Percentiles rank a stretch among this genome's conserved stretches.
These are phyloP conservation scores for Encarsia formosa DNA, from an alignment of 2,888 invertebrate genomes.

Conservation along the genomic window DNA sequence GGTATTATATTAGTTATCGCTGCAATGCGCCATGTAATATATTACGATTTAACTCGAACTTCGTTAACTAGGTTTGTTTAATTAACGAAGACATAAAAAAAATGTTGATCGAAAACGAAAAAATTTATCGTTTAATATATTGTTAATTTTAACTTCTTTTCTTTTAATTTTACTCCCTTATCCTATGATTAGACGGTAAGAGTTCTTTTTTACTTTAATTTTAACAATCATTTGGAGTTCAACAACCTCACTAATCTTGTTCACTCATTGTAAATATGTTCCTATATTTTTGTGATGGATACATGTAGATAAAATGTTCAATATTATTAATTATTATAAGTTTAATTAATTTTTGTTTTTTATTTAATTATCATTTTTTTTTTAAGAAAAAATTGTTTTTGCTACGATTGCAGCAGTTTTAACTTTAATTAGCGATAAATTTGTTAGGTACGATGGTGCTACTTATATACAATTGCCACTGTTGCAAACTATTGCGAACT, in stretches of 20 bases:
- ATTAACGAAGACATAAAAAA: conserved; percentile 33
- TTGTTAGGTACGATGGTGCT: conserved; percentile 29
- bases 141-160: conserved; percentile 29
- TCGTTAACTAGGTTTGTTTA: conserved; percentile 40
- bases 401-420: conserved; percentile 26
- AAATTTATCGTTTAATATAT: conserved; percentile 36
- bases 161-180: conserved; percentile 13
- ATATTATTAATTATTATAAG: not conserved
- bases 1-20: conserved; percentile 28
- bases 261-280: conserved; percentile 8
- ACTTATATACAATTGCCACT: conserved; percentile 27
- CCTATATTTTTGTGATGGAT: conserved; percentile 18
- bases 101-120: conserved; percentile 37
- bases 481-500: conserved; percentile 28
- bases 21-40: conserved; percentile 34
- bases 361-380: not conserved
- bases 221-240: not conserved
- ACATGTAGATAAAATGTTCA: conserved; percentile 1
- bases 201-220: not conserved
- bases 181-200: conserved; percentile 12
- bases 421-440: conserved; percentile 19
- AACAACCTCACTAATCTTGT: conserved; percentile 5
- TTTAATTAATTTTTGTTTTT: not conserved
- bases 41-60: conserved; percentile 37
- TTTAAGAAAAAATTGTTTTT: conserved; percentile 5